Evolutionary conservation across 2,888 invertebrate species (phyloP).

Genomic region (Catonia carolina): DNA sequence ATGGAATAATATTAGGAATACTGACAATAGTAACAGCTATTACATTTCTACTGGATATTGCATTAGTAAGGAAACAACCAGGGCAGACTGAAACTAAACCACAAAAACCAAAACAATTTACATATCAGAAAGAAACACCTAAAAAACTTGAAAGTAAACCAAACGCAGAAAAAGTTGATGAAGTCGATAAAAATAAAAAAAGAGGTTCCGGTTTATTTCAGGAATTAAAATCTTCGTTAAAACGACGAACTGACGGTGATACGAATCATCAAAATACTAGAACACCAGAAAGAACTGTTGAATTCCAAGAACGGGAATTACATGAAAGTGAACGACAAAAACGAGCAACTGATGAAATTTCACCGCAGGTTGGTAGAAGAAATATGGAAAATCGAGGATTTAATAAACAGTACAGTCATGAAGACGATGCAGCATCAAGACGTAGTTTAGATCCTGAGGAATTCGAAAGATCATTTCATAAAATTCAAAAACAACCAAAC

Average conservation of each 20-base stretch:
- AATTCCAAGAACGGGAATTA: constrained; percentile 16
- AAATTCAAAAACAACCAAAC: neutral
- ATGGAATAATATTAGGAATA: constrained; percentile 63
- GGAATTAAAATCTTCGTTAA: constrained; percentile 28
- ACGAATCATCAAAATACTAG: constrained; percentile 11
- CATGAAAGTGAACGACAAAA: constrained; percentile 2
- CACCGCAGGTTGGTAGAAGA: constrained; percentile 18
- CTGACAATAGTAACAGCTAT: constrained; percentile 60
- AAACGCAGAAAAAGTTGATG: neutral
- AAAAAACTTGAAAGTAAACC: neutral
- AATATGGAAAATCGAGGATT: constrained; percentile 24
- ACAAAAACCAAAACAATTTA: neutral
- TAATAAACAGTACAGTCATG: neutral
- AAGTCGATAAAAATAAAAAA: constrained; percentile 18
- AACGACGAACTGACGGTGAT: constrained; percentile 20
- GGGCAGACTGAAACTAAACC: neutral
- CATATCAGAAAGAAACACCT: too few relatives aligned
- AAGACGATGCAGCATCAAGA: neutral
- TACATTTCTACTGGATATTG: constrained; percentile 59
- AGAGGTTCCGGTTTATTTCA: constrained; percentile 20
- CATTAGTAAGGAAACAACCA: constrained; percentile 24
- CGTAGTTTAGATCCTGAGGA: neutral
- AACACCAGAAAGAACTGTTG: constrained; percentile 13
- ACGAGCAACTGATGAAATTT: neutral
- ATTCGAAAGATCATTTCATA: constrained; percentile 2